Conservation (phyloP, 1,140 invertebrate genomes). For the Copidosoma floridanum region DNA sequence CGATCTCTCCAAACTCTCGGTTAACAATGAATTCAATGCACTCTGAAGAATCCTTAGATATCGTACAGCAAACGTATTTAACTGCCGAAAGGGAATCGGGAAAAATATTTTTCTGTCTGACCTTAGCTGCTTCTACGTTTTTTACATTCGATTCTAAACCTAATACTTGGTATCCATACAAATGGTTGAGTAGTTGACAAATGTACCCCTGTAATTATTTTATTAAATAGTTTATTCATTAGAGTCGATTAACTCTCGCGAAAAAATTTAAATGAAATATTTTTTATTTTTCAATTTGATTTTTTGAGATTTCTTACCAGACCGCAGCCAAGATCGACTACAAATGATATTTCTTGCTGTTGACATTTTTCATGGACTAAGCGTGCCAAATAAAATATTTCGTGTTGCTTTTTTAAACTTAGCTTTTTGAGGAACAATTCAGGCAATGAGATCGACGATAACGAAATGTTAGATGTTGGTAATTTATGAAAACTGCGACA, state of each 20-base stretch:
- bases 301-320: slow-evolving; percentile 56
- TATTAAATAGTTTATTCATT: no score
- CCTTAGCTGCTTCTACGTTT: slow-evolving; percentile 64
- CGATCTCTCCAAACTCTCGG: slow-evolving; percentile 45
- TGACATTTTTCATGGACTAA: slow-evolving; percentile 61
- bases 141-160: slow-evolving; percentile 69
- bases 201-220: slow-evolving; percentile 75
- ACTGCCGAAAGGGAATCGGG: slow-evolving; percentile 56
- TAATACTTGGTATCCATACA: slow-evolving; percentile 65
- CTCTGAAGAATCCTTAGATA: slow-evolving; percentile 55
- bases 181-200: slow-evolving; percentile 66
- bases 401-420: slow-evolving; percentile 67
- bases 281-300: no score
- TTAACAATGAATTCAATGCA: slow-evolving; percentile 52
- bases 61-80: slow-evolving; percentile 60
- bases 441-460: slow-evolving; percentile 33
- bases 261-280: no score
- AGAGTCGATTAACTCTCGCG: no score
- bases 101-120: slow-evolving; percentile 62
- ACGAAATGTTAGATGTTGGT: slow-evolving; percentile 12
- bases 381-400: slow-evolving; percentile 63
- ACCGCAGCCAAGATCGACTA: slow-evolving; percentile 81
- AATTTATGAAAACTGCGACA: slow-evolving; percentile 43
- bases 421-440: slow-evolving; percentile 50
- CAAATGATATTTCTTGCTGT: slow-evolving; percentile 54